These are phyloP conservation scores for Tachypleus tridentatus DNA, from an alignment of 1,140 invertebrate species.

Conservation along the genomic window DNA sequence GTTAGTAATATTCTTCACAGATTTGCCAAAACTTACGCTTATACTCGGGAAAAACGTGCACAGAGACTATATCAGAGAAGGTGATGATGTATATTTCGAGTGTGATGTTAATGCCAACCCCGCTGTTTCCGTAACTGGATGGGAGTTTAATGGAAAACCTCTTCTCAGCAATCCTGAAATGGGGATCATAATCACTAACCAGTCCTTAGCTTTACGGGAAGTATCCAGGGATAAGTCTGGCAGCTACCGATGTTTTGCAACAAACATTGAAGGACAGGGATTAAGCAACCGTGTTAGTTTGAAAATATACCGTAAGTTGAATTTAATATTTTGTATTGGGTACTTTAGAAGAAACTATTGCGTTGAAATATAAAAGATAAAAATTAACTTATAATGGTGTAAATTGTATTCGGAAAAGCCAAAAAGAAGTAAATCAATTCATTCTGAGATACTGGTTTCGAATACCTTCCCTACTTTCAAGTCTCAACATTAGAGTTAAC, in stretches of 20 bases:
- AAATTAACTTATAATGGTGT: no score
- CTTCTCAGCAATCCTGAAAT: slow-evolving; percentile 36
- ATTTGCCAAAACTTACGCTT: slow-evolving; percentile 16
- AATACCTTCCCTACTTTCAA: no score
- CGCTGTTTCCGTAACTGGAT: slow-evolving; percentile 69
- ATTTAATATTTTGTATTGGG: no score
- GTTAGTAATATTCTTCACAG: slow-evolving; percentile 1
- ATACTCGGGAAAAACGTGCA: slow-evolving; percentile 15
- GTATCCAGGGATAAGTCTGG: slow-evolving; percentile 19
- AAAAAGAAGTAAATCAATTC: no score
- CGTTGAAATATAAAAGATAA: no score
- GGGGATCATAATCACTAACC: slow-evolving; percentile 53
- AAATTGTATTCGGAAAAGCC: no score
- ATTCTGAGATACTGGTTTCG: no score
- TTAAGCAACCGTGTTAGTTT: no score
- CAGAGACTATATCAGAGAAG: slow-evolving; percentile 40
- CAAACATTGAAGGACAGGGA: slow-evolving; percentile 21
- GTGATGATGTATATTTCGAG: slow-evolving; percentile 79
- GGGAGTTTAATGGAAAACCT: slow-evolving; percentile 34
- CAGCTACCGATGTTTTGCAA: slow-evolving; percentile 22
- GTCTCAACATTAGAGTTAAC: no score
- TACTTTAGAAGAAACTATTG: no score
- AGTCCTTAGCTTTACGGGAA: slow-evolving; percentile 19
- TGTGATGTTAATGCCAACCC: slow-evolving; percentile 77
- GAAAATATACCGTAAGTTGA: no score